Percentiles rank a stretch among this genome's conserved stretches.
Conservation (phyloP, 1,140 invertebrate genomes). For the Ceratosolen fusciceps region DNA sequence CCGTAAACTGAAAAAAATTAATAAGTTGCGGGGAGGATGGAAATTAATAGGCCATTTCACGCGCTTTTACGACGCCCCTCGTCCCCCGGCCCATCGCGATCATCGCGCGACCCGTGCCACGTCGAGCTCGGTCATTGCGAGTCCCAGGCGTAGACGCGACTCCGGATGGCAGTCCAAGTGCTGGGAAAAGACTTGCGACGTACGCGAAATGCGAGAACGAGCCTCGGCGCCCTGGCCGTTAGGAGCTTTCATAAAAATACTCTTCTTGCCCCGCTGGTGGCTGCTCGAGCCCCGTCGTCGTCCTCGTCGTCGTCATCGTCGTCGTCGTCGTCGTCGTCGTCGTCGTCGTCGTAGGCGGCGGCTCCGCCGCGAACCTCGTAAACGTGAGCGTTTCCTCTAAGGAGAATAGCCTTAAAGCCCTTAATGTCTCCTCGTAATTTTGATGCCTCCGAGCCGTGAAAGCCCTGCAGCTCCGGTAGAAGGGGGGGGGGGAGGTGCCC, state of each 20-base stretch:
- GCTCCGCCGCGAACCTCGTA: slow-evolving; percentile 49
- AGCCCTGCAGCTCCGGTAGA: slow-evolving; percentile 35
- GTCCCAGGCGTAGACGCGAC: not conserved
- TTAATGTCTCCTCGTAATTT: slow-evolving; percentile 63
- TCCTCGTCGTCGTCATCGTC: no score
- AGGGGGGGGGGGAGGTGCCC: no score
- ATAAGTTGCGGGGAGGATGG: slow-evolving; percentile 25
- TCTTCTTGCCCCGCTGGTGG: slow-evolving; percentile 47
- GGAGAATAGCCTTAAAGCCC: slow-evolving; percentile 34
- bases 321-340: no score
- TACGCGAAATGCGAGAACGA: slow-evolving; percentile 9
- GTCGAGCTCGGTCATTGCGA: not conserved
- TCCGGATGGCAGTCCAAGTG: not conserved
- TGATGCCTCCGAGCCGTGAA: slow-evolving; percentile 52
- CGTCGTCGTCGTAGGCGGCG: no score
- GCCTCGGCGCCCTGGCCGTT: not conserved
- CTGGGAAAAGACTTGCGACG: not conserved
- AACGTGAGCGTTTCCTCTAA: slow-evolving; percentile 51
- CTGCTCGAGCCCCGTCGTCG: no score
- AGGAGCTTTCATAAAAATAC: slow-evolving; percentile 48
- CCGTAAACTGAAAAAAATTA: slow-evolving; percentile 29
- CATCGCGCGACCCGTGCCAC: not conserved
- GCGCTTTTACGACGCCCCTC: slow-evolving; percentile 6
- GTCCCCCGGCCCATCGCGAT: not conserved
- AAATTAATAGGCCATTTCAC: slow-evolving; percentile 34